A percentile compares a stretch with the other conserved stretches of the same genome.
These are phyloP conservation scores for Imbricaverruca yamaguchii DNA, from an alignment of 2,888 invertebrate genomes.

Conservation along the genomic window DNA sequence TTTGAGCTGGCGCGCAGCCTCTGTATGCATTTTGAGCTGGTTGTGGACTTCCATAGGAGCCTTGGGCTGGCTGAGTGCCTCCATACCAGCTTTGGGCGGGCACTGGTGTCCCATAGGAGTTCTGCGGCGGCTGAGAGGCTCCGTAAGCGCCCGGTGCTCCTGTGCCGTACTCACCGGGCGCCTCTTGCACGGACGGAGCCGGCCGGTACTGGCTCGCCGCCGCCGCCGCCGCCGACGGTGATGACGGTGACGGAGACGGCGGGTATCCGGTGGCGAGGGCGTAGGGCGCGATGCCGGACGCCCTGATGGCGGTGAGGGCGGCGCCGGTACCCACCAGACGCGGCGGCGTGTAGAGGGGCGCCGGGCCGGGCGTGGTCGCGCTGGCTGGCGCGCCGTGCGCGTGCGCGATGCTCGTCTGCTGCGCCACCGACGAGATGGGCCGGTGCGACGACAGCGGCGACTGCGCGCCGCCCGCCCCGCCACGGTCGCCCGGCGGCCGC, in stretches of 20 bases:
- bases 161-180: no score
- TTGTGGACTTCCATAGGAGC: background rate
- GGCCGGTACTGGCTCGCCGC: no score
- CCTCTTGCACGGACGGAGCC: no score
- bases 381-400: background rate
- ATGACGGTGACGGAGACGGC: background rate
- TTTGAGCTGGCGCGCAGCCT: no score
- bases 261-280: conserved; percentile 14
- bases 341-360: background rate
- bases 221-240: background rate
- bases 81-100: background rate
- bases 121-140: background rate
- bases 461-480: background rate
- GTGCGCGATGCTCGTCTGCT: background rate
- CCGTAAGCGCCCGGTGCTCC: background rate
- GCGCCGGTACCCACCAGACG: background rate
- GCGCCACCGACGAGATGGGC: background rate
- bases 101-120: background rate
- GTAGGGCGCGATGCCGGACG: conserved; percentile 14
- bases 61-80: background rate
- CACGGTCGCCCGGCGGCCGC: background rate
- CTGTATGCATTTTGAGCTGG: background rate
- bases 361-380: background rate
- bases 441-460: background rate
- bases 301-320: background rate